Evolutionary conservation across 1,140 invertebrate species (phyloP), one percentile per base, ranked within the genome.

Genomic region (Drosophila leontia): DNA sequence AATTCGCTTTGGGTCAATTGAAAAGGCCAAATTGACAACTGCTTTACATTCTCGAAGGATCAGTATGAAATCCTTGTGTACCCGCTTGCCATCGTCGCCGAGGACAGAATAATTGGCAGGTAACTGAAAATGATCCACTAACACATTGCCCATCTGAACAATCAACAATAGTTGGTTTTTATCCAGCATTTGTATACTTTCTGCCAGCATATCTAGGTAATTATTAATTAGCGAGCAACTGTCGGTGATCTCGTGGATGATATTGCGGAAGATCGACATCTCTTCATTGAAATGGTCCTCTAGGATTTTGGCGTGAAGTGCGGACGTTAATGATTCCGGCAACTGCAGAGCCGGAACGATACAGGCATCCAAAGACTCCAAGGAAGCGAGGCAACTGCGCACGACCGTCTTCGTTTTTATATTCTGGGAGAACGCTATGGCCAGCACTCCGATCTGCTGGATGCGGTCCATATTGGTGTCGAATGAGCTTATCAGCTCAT

Each of bases 401-500:
- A 92, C 75, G 23, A 88, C 74, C 0, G 91, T 88, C 44, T 80
- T 90, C 0, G 91, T 87, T 53, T 91, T 92, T 7, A 82, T 67
- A 58, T 91, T 76, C 7, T 65, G 56, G 0, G 90, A 79, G 45
- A 91, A 91, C 8, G 90, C 83, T 35, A 91, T 91, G 9, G 90
- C 91, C 65, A 92, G 85, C 3, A 90, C 78, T 15, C 91, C 91
- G n/a, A 92, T 91, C 58, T 92, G 91, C 32, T 83, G 80, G 13
- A 83, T 80, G 12, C 91, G 77, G 62, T 92, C 91, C 35, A 91
- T 78, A 53, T 86, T 92, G 0, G 63, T 57, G 63, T 92, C 91
- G 50, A 92, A 92, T 32, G 85, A 71, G 1, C 41, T 35, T 8
- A 92, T 88, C 0, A 88, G 60, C 7, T 86, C 61, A 13, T 82